Evolutionary conservation across 2,797 vertebrate genomes (phyloP).

Genomic region (Paramormyrops hopkinsi): DNA sequence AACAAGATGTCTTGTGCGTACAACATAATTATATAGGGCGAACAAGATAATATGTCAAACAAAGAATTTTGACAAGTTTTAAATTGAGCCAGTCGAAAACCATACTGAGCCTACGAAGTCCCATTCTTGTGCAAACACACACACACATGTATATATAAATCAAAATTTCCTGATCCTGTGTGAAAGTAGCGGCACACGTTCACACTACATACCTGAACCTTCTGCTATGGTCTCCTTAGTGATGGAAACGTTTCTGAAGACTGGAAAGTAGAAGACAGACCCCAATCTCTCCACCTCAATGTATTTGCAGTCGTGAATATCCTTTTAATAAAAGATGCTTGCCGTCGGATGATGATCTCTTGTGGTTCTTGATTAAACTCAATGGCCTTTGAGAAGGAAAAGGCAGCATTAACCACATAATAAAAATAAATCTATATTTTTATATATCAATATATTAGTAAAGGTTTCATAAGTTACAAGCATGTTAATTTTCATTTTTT

Average conservation of each 20-base stretch:
- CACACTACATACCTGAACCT: background rate
- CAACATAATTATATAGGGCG: too few species aligned
- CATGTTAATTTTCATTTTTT: background rate
- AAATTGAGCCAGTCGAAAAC: too few species aligned
- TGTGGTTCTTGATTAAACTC: background rate
- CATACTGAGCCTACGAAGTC: too few species aligned
- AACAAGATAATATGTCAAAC: too few species aligned
- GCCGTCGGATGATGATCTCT: background rate
- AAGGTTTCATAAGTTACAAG: background rate
- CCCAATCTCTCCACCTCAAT: background rate
- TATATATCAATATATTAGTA: background rate
- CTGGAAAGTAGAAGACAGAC: background rate
- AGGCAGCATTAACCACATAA: too few species aligned
- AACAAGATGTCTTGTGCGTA: too few species aligned
- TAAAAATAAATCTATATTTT: background rate
- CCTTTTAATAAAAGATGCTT: background rate
- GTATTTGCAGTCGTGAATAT: background rate
- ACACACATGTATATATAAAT: background rate
- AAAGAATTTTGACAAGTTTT: too few species aligned
- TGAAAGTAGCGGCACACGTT: background rate
- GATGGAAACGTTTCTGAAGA: background rate
- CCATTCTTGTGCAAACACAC: too few species aligned
- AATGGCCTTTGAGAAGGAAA: background rate
- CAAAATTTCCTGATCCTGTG: background rate
- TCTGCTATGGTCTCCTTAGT: background rate